Evolutionary conservation across 2,797 vertebrate genomes (phyloP).

Genomic region (Lepilemur septentrionalis): DNA sequence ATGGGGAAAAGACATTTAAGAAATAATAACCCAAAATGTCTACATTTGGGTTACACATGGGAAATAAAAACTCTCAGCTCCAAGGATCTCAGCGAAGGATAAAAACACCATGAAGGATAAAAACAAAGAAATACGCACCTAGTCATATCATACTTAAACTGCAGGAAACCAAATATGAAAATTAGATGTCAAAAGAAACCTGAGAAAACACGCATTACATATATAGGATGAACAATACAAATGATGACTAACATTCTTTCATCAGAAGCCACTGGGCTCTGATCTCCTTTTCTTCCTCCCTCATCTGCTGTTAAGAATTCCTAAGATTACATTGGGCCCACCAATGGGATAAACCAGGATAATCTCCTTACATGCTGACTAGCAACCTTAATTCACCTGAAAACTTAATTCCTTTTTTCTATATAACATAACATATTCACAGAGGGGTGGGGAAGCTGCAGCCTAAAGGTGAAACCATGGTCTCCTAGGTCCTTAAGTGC

Average conservation of each 20-base stretch:
- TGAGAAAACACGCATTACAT: background rate
- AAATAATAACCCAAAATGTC: background rate
- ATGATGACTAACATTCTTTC: background rate
- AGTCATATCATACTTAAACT: no score
- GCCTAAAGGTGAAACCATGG: no score
- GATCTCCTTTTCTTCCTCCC: background rate
- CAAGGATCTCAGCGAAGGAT: background rate
- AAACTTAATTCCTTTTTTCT: no score
- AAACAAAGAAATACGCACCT: background rate
- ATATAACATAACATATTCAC: no score
- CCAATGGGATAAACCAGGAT: background rate
- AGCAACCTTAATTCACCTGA: no score
- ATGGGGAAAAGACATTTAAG: background rate
- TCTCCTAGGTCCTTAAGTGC: no score
- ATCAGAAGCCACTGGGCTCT: background rate
- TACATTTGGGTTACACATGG: background rate
- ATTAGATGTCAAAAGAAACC: no score
- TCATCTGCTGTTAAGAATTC: background rate
- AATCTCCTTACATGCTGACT: background rate
- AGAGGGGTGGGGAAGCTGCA: no score
- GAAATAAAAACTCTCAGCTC: background rate
- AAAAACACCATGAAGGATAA: background rate
- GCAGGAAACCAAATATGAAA: no score
- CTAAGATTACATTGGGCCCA: background rate
- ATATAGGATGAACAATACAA: background rate